Conservation (phyloP, 2,888 invertebrate species). For the Aspidiotus rigidus region DNA sequence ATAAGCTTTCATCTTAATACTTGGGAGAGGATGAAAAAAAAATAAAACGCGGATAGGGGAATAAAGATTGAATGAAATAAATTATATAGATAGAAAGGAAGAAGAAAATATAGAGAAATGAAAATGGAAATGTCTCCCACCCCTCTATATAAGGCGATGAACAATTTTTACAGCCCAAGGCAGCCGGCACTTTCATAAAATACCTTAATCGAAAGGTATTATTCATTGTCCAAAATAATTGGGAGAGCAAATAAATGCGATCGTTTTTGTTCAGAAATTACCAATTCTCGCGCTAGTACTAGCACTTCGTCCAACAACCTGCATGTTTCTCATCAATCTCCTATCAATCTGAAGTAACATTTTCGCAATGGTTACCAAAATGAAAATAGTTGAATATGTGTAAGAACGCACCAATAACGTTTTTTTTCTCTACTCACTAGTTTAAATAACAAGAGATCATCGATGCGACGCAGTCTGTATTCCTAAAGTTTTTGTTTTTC, state of each 20-base stretch:
- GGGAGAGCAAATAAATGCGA: conserved; percentile 37
- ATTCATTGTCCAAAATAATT: conserved; percentile 37
- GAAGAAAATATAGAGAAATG: background rate
- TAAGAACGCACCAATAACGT: no score
- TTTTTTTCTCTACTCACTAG: no score
- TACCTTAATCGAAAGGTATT: conserved; percentile 36
- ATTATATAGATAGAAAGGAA: background rate
- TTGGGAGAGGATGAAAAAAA: no score
- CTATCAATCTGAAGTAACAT: conserved; percentile 30
- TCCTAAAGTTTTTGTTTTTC: no score
- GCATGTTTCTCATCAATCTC: conserved; percentile 31
- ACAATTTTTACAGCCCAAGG: conserved; percentile 29
- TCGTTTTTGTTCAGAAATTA: conserved; percentile 32
- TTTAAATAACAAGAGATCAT: no score
- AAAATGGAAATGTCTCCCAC: conserved; percentile 26
- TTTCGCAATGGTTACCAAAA: conserved; percentile 27
- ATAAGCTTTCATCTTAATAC: background rate
- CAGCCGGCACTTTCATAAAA: conserved; percentile 22
- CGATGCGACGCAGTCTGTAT: no score
- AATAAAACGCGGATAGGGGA: no score
- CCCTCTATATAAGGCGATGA: background rate
- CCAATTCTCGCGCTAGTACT: conserved; percentile 10
- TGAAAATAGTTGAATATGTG: background rate
- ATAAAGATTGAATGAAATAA: no score
- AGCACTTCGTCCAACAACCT: conserved; percentile 9